A percentile compares a stretch with the other conserved stretches of the same genome.
phyloP scores from a whole-genome alignment of 2,113 vertebrate genomes.

The Eptesicus fuscus region DNA sequence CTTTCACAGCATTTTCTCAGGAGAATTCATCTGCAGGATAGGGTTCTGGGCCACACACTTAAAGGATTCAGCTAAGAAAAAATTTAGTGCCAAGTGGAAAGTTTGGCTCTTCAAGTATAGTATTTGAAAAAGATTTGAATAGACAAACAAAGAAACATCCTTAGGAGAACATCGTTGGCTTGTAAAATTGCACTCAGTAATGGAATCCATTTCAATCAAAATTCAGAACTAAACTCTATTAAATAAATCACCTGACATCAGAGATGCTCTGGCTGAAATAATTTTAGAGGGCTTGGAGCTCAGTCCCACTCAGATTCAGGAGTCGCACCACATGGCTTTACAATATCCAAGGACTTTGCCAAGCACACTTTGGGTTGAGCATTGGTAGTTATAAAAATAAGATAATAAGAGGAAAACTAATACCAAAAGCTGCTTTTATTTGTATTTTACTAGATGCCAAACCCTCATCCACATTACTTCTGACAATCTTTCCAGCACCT shows the following conservation, averaged over 20 bases:
- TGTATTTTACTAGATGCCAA: not conserved
- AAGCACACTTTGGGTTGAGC: not conserved
- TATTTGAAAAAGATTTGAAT: conserved; percentile 21
- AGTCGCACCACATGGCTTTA: not conserved
- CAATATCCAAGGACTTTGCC: not conserved
- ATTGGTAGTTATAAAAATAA: not conserved
- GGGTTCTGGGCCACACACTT: not conserved
- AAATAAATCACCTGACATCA: not conserved
- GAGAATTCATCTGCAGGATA: not conserved
- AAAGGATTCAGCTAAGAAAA: not conserved
- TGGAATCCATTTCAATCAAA: not conserved
- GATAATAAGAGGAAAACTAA: not conserved
- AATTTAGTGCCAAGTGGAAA: conserved; percentile 30
- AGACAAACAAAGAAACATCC: not conserved
- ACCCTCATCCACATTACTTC: not conserved
- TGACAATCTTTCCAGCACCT: not conserved
- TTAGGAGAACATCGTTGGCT: not conserved
- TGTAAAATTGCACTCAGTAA: not conserved
- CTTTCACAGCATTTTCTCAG: not conserved
- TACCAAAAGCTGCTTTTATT: not conserved
- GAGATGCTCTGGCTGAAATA: not conserved
- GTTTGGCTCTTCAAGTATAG: not conserved
- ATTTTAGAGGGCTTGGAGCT: not conserved
- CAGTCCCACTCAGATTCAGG: not conserved
- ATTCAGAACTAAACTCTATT: not conserved